Conservation (phyloP, 2,888 invertebrate species). For the Dorcus hopei region DNA sequence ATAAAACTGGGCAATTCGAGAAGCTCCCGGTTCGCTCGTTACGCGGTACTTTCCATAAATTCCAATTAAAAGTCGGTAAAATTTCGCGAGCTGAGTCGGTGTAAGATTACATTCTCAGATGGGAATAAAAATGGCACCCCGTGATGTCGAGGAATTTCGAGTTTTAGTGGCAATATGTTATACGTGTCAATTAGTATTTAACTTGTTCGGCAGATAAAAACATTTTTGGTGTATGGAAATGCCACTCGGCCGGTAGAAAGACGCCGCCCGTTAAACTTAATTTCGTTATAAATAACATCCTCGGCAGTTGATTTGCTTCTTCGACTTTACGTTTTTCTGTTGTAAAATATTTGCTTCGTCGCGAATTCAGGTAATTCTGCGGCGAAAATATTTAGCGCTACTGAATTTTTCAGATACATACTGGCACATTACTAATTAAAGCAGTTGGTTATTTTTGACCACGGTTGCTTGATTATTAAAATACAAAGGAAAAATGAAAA, state of each 20-base stretch:
- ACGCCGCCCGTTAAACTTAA: not conserved
- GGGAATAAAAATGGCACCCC: slow-evolving; percentile 16
- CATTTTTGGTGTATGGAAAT: not conserved
- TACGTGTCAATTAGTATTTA: slow-evolving; percentile 1
- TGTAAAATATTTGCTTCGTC: too few species aligned
- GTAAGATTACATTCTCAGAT: not conserved
- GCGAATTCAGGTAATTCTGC: too few species aligned
- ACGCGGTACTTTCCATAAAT: too few species aligned
- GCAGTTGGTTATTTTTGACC: too few species aligned
- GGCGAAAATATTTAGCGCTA: too few species aligned
- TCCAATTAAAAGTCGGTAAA: not conserved
- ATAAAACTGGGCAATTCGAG: too few species aligned
- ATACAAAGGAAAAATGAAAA: too few species aligned
- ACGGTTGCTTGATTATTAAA: too few species aligned
- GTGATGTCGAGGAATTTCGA: slow-evolving; percentile 7
- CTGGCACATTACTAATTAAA: too few species aligned
- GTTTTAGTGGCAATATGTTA: not conserved
- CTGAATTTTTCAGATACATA: too few species aligned
- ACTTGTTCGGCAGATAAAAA: not conserved
- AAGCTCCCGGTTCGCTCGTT: too few species aligned
- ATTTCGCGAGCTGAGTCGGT: not conserved
- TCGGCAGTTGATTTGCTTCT: not conserved
- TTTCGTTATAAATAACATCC: not conserved
- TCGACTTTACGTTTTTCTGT: not conserved
- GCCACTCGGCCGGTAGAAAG: not conserved